Conservation (phyloP, 1,140 invertebrate genomes). For the Planococcus citri region DNA sequence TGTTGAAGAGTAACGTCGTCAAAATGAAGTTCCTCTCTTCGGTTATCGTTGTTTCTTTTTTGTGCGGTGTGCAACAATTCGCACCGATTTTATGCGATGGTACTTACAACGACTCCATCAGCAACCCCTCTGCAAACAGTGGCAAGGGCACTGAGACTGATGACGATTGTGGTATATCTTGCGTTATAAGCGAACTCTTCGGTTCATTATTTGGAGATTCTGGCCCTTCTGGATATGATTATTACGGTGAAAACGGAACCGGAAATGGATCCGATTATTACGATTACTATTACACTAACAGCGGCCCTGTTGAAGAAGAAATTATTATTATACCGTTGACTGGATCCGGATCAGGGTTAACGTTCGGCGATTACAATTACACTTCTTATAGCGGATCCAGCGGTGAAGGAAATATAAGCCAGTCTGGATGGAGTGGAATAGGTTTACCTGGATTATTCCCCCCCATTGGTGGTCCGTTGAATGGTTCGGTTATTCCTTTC, state of each 20-base stretch:
- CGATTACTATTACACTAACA: background rate
- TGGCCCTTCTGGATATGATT: background rate
- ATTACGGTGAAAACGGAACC: background rate
- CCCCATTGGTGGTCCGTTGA: too few relatives aligned
- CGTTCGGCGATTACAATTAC: too few relatives aligned
- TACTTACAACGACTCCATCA: background rate
- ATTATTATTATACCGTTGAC: background rate
- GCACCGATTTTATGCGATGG: background rate
- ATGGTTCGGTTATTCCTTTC: too few relatives aligned
- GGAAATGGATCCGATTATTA: background rate
- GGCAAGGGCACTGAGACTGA: too few relatives aligned
- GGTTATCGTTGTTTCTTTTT: background rate
- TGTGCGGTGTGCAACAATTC: background rate
- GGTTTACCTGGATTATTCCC: too few relatives aligned
- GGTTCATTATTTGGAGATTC: background rate
- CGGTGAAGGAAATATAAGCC: too few relatives aligned
- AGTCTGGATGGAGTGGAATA: too few relatives aligned
- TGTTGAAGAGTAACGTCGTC: background rate
- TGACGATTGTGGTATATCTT: background rate
- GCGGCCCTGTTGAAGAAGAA: background rate
- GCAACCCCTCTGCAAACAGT: too few relatives aligned
- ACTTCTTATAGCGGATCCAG: too few relatives aligned
- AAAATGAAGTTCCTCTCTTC: background rate
- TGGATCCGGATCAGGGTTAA: too few relatives aligned
- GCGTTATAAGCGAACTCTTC: background rate